Evolutionary conservation across 2,797 vertebrate species (phyloP).

Genomic region (Pantherophis alleghaniensis): DNA sequence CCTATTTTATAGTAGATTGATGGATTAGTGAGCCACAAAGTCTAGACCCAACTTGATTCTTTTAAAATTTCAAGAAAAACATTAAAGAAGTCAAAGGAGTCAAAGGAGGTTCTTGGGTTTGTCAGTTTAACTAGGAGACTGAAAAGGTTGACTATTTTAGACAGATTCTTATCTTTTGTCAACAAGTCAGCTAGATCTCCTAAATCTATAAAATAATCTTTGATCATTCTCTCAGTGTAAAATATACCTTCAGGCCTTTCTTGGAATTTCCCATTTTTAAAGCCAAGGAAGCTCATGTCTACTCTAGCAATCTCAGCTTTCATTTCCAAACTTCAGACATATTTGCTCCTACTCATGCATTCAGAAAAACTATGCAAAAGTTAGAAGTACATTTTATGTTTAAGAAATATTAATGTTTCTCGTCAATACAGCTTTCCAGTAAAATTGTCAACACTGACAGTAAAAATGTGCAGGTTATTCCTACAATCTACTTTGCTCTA

Average conservation of each 20-base stretch:
- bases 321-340: neutral
- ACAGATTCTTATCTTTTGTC: neutral
- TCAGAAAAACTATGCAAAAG: neutral
- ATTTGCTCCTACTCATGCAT: neutral
- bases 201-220: neutral
- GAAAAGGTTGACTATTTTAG: neutral
- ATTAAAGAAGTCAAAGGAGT: conserved; percentile 5
- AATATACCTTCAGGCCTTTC: neutral
- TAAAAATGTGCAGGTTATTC: neutral
- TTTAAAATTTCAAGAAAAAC: conserved; percentile 21
- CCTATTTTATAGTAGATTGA: conserved; percentile 20
- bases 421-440: neutral
- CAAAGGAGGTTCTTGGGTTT: neutral
- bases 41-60: conserved; percentile 8
- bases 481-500: neutral
- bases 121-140: neutral
- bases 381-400: neutral
- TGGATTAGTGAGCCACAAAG: neutral
- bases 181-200: neutral
- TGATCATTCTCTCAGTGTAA: neutral
- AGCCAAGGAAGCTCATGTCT: neutral
- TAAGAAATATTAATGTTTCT: neutral
- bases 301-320: neutral
- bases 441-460: neutral
- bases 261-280: neutral